Percentiles rank a stretch among this genome's conserved stretches.
Evolutionary conservation across 2,113 vertebrate genomes (phyloP).

Genomic region (Zosterops pallidus): DNA sequence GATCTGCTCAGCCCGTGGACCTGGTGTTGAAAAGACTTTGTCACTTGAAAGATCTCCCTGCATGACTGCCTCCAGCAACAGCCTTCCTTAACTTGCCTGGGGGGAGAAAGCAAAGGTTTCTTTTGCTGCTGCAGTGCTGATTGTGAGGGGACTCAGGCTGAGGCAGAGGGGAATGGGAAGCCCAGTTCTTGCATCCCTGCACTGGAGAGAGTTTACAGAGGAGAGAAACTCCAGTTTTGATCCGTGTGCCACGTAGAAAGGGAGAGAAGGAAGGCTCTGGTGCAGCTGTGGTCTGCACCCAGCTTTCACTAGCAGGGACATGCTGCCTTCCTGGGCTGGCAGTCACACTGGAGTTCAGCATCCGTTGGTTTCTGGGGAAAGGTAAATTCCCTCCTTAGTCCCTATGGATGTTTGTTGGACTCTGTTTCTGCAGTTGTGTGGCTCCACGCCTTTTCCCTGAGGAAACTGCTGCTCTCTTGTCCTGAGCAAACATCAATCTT

Average conservation of each 20-base stretch:
- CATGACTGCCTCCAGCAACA: fast-evolving
- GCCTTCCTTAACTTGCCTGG: background rate
- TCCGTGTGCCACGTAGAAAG: fast-evolving
- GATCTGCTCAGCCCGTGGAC: background rate
- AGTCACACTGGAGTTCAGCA: background rate
- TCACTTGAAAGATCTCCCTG: background rate
- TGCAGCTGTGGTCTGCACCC: background rate
- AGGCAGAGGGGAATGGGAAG: background rate
- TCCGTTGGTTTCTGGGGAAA: fast-evolving
- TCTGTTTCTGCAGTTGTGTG: background rate
- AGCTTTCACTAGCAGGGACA: fast-evolving
- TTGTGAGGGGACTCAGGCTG: fast-evolving
- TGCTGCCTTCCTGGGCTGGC: background rate
- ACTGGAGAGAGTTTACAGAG: background rate
- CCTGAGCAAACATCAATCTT: background rate
- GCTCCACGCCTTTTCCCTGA: background rate
- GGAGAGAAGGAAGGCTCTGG: background rate
- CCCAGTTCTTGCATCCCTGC: background rate
- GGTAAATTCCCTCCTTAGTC: background rate
- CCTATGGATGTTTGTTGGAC: fast-evolving
- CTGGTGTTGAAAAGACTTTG: background rate
- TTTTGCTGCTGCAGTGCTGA: background rate
- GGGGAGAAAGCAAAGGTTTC: background rate
- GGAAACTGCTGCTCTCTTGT: background rate
- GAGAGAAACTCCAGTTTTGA: background rate